Evolutionary conservation across 2,113 vertebrate genomes (phyloP), one percentile per base, ranked within the genome.

Genomic region (Taurulus bubalis): DNA sequence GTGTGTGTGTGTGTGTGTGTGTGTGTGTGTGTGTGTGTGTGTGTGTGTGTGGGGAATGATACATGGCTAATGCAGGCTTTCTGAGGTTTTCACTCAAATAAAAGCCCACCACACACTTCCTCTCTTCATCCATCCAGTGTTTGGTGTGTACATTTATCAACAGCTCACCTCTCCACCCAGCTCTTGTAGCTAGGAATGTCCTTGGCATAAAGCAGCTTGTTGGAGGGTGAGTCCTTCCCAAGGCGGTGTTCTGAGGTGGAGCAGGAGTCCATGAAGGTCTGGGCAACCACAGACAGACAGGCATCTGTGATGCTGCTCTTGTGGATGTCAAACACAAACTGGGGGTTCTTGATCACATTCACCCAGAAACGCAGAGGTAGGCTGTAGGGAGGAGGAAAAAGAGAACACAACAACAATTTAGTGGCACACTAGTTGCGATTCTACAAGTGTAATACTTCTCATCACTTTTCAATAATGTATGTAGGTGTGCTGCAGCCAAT

Each of bases 251-350:
- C 98, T 0, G 98, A 99, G 4, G 98, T 99, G 20, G 98, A 99
- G 75, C 98, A 99, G 86, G 98, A 99, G 92, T 99, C 98, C 98
- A 99, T 99, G 96, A 99, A 99, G 84, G 98, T 99, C 95, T 99
- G 98, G 10, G 98, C 98, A 92, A 99, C 98, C 88, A 99, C 98
- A 0, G 98, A 99, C 32, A 99, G 95, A 87, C 98, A 99, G 91
- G 98, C 98, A 0, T 99, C 98, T 0, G 98, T 99, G 95, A 99
- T 99, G 95, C 98, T 99, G 94, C 96, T 98, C 94, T 99, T 99
- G 67, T 99, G 97, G 90, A 99, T 99, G 95, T 99, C 98, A 0
- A 99, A 99, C 86, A 99, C 98, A 0, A 99, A 99, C 95, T 99
- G 98, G 0, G 98, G 98, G 89, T 99, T 99, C 95, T 99, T 99